Evolutionary conservation across 2,888 invertebrate species (phyloP), one percentile per base, ranked within the genome.

Genomic region (Euclidia mi): DNA sequence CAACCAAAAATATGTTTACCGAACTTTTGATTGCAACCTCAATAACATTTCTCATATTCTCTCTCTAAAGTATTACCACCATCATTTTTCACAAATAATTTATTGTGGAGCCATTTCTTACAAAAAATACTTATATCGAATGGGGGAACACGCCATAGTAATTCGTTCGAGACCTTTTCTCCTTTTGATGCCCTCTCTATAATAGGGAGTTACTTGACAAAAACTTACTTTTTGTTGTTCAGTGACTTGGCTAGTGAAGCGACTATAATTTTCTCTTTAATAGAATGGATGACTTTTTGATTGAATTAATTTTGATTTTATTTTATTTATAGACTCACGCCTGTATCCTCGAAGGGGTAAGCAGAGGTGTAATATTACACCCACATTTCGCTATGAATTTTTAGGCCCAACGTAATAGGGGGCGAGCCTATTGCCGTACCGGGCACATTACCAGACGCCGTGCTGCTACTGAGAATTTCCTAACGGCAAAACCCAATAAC

Each of bases 1-100:
- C 25, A 18, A 29, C 29, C 18, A 14, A 37, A 47, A 47, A 47
- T 38, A 18, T n/a, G 18, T 29, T 38, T 37, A 7, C 10, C 28
- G 37, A 47, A 47, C 38, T 47, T 47, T 47, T 37, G 37, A 47
- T 37, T 18, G 29, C 18, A 62, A 53, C 47, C 44, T 53, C 34
- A 47, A 50, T 38, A 34, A 7, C 28, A 40, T 48, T 48, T 20
- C 32, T 40, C 29, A 47, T 47, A 47, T 28, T 38, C 38, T 11
- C 3, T 18, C 17, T 18, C 28, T 31, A 3, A 47, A 29, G 25
- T 29, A 47, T 47, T 40, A 40, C 32, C 17, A 40, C 40, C 45
- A 56, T 71, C 61, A 37, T 66, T 69, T 71, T 56, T 52, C 47
- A 56, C 47, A 29, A 47, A 53, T 56, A 70, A 70, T 67, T 70